Evolutionary conservation across 1,140 invertebrate species (phyloP), one percentile per base, ranked within the genome.

Genomic region (fruit fly (Drosophila melanogaster)): DNA sequence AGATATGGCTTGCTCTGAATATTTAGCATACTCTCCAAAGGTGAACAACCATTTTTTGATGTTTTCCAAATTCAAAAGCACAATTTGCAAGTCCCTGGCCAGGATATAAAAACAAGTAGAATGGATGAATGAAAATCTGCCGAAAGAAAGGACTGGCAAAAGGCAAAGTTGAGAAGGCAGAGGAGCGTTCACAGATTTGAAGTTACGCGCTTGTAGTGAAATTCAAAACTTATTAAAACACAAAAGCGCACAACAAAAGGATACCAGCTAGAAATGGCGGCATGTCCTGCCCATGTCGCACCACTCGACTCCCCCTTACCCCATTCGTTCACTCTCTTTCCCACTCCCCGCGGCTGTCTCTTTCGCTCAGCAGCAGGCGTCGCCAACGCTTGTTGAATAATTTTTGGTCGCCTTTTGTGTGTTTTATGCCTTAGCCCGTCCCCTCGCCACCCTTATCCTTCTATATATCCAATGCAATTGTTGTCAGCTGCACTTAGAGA

Each of bases 211-310:
- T 81, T 81, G 79, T 77, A 73, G 44, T 64, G 79, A 81, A 78
- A 78, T 76, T 75, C 70, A 84, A 84, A 84, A 84, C 80, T 79
- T 84, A 83, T 83, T 83, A 83, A 84, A 83, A 84, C 78, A 80
- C 71, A 81, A 80, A 81, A 76, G 77, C 58, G 60, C 53, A 79
- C 47, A 73, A 73, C 70, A 77, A 77, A 75, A 70, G 56, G 74
- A 77, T 55, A 61, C 40, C 46, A 58, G 57, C 47, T 70, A 56
- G 64, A 76, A 77, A 76, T 69, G 75, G 67, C 67, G 64, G 67
- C 65, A 70, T 71, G 73, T 77, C 73, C 73, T 77, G 74, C 41
- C 62, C 55, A 66, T 76, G 72, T 51, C 47, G 37, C 40, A 46
- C 24, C 40, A 46, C 24, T n/a, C 40, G 7, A 26, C 26, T 26